These are phyloP conservation scores for Capreolus pygargus DNA, from an alignment of 2,113 vertebrate genomes.

Conservation along the genomic window DNA sequence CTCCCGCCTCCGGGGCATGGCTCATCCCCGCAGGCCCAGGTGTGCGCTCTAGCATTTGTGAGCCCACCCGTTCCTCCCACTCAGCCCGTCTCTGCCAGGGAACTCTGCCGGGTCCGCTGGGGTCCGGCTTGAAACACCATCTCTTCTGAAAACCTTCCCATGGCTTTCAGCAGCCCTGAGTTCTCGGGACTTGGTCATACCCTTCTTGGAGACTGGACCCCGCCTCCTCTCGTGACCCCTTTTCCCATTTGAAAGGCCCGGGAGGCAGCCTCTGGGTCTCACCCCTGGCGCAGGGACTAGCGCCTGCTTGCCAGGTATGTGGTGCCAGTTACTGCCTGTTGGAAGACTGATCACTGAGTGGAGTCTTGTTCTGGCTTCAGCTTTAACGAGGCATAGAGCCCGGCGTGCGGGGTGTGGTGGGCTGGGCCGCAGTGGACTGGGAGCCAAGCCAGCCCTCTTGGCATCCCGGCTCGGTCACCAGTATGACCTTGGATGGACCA, in stretches of 20 bases:
- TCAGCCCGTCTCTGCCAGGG: neutral
- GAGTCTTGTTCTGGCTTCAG: neutral
- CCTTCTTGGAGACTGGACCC: neutral
- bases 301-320: accelerated
- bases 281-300: neutral
- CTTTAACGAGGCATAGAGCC: neutral
- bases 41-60: neutral
- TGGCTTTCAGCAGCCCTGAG: neutral
- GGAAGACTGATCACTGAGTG: neutral
- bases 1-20: neutral
- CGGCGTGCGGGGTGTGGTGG: neutral
- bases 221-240: neutral
- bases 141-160: neutral
- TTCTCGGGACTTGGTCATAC: neutral
- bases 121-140: neutral
- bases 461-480: neutral
- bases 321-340: neutral
- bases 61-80: accelerated
- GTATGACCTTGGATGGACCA: neutral
- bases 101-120: neutral
- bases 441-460: neutral
- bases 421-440: accelerated
- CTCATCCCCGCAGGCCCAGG: neutral
- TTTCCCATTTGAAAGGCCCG: neutral
- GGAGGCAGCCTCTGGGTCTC: neutral